Evolutionary conservation across 2,888 invertebrate genomes (phyloP).

Genomic region (Oscheius sp.): DNA sequence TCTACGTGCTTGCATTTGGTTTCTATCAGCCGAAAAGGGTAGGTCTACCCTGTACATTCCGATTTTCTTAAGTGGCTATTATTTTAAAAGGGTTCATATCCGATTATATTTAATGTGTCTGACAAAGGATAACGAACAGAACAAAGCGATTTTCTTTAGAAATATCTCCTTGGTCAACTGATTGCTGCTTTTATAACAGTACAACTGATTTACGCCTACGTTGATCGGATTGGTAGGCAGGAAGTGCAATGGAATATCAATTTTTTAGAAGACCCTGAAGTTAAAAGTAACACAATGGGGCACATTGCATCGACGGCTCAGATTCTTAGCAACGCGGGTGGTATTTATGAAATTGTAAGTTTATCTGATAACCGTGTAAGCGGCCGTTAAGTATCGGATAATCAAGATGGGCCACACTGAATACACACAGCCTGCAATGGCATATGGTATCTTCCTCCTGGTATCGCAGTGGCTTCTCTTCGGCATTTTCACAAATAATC

Average conservation of each 20-base stretch:
- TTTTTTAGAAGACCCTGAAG: slow-evolving; percentile 6
- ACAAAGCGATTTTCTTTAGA: slow-evolving; percentile 49
- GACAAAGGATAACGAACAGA: neutral
- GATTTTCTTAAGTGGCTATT: too few species aligned
- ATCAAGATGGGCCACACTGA: slow-evolving; percentile 66
- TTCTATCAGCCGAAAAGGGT: slow-evolving; percentile 71
- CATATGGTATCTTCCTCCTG: slow-evolving; percentile 66
- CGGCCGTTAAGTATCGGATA: slow-evolving; percentile 57
- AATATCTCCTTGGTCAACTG: slow-evolving; percentile 66
- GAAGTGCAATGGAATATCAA: neutral
- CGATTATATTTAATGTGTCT: neutral
- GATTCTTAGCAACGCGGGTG: slow-evolving; percentile 64
- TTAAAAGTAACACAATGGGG: slow-evolving; percentile 62
- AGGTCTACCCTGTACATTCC: slow-evolving; percentile 2
- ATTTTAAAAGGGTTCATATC: too few species aligned
- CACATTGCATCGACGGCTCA: slow-evolving; percentile 69
- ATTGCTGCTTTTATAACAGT: slow-evolving; percentile 45
- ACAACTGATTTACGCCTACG: slow-evolving; percentile 61
- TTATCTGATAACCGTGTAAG: neutral
- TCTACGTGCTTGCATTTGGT: slow-evolving; percentile 64
- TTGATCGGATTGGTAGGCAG: slow-evolving; percentile 50
- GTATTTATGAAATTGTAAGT: slow-evolving; percentile 65
- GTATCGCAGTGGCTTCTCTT: slow-evolving; percentile 68
- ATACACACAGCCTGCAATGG: slow-evolving; percentile 69
- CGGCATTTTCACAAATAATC: slow-evolving; percentile 63